A percentile compares a stretch with the other conserved stretches of the same genome.
These are phyloP conservation scores for Zosterops borbonicus DNA, from an alignment of 2,113 vertebrate genomes.

Conservation along the genomic window DNA sequence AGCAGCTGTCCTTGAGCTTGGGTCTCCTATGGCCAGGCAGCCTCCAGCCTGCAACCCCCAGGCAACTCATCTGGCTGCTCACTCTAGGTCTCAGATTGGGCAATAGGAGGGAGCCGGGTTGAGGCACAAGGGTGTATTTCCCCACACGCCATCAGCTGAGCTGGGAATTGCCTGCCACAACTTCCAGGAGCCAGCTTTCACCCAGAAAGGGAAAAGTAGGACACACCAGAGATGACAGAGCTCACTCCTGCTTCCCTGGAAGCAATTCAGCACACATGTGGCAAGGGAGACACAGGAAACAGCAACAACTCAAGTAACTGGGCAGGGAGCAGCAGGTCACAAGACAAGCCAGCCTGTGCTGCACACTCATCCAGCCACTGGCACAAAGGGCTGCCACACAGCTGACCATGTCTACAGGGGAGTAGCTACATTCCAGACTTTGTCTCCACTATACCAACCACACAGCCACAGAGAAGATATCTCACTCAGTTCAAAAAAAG, in stretches of 20 bases:
- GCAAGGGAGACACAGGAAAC: neutral
- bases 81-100: neutral
- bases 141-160: neutral
- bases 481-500: neutral
- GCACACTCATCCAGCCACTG: neutral
- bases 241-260: neutral
- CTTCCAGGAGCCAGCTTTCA: neutral
- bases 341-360: neutral
- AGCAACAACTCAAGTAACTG: neutral
- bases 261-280: neutral
- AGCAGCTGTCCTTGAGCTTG: rapidly evolving
- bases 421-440: neutral
- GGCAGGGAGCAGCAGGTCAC: slow-evolving; percentile 1
- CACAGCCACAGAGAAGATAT: neutral
- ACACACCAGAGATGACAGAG: neutral
- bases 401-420: neutral
- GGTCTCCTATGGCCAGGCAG: neutral
- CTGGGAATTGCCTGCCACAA: neutral
- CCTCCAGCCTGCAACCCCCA: neutral
- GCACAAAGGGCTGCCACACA: neutral
- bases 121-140: rapidly evolving
- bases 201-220: neutral
- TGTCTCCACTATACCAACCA: neutral
- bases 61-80: neutral
- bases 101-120: neutral